Percentiles rank a stretch among this genome's conserved stretches.
Conservation (phyloP, 2,113 vertebrate genomes). For the Nesoenas mayeri region DNA sequence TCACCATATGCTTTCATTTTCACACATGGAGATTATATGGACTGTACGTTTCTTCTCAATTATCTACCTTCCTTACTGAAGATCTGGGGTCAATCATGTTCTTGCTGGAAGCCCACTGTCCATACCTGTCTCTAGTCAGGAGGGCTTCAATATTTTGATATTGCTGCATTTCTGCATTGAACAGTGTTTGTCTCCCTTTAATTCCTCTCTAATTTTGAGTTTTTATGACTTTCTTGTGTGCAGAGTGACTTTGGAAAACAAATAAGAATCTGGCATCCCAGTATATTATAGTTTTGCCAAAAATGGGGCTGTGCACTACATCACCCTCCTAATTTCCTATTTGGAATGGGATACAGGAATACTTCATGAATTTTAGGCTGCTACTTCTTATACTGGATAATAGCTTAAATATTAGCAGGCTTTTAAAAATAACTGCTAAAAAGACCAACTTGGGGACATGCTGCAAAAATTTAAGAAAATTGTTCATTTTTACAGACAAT, state of each 20-base stretch:
- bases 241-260: not conserved
- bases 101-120: not conserved
- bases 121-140: not conserved
- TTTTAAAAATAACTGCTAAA: slow-evolving; percentile 13
- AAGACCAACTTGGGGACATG: not conserved
- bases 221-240: not conserved
- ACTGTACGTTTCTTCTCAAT: not conserved
- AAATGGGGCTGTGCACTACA: not conserved
- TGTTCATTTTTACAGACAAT: slow-evolving; percentile 17
- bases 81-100: not conserved
- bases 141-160: not conserved
- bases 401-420: not conserved
- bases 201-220: not conserved
- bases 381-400: not conserved
- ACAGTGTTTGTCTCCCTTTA: not conserved
- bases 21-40: not conserved
- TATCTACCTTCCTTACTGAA: not conserved
- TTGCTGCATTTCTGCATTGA: not conserved
- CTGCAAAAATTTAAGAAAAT: not conserved
- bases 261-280: not conserved
- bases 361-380: not conserved
- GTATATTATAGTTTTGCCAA: not conserved
- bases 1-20: not conserved
- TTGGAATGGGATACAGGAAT: not conserved
- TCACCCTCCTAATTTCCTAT: not conserved